Base-by-base conservation (phyloP, 2,888 invertebrate genomes). In the Rotaria macrura region DNA sequence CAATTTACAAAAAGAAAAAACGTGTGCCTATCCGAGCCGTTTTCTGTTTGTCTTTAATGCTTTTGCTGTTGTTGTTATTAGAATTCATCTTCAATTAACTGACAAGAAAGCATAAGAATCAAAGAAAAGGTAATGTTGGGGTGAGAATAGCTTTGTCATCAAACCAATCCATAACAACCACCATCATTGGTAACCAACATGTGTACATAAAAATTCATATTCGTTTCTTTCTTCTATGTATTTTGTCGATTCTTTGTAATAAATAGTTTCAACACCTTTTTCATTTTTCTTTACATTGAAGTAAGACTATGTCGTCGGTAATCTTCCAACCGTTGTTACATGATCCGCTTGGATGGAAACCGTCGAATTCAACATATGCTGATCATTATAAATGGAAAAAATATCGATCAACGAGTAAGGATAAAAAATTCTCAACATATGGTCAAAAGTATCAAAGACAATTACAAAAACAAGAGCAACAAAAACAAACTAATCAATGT, bases 371-470 rank as follows among this genome's bases (percentile, higher is more conserved):
- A 43, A 38, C 79, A 9, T 79, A 79, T 79, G n/a, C 79, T 9
- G 79, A 79, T 14, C 79, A 79, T 43, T 79, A 79, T 43, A 79
- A 79, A 43, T 79, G 79, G 79, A 79, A n/a, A 79, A 40, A 79
- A n/a, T 43, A 43, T 43, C 20, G n/a, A 25, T n/a, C 40, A 25
- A 43, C 23, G n/a, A 43, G 23, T 10, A 79, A 79, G n/a, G 43
- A 25, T 43, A 79, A 43, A 79, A 20, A 38, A 25, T n/a, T 43
- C 23, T 79, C 79, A 43, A 25, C 43, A 1, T 79, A 79, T 79
- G 43, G 79, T n/a, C 79, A 79, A 79, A 7, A 34, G 7, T 79
- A 43, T 79, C 79, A 40, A 79, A 38, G 43, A 43, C 79, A 79
- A 79, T 14, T 43, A 43, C 79, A 23, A 43, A 79, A 65, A 65